Evolutionary conservation across 2,113 vertebrate genomes (phyloP).

Genomic region (Boulengerochromis microlepis): DNA sequence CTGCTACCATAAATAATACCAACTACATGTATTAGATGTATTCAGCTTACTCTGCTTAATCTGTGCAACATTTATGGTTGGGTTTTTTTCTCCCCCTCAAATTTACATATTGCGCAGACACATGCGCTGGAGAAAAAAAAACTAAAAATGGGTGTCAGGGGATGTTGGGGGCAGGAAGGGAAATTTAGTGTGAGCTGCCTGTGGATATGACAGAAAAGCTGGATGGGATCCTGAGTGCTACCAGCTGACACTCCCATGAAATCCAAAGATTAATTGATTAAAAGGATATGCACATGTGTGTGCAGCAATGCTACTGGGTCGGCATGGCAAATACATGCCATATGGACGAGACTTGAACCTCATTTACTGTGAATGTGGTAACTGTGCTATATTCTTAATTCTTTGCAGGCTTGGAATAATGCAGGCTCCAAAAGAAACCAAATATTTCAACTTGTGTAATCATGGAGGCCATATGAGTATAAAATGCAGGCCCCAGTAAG

Average conservation of each 20-base stretch:
- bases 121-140: background rate
- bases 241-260: conserved; percentile 61
- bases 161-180: background rate
- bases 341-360: conserved; percentile 53
- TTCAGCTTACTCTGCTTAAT: background rate
- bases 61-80: background rate
- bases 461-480: background rate
- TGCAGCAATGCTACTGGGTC: conserved; percentile 14
- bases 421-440: background rate
- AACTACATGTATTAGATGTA: background rate
- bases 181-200: conserved; percentile 22
- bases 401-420: background rate
- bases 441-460: background rate
- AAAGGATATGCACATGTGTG: conserved; percentile 50
- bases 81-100: background rate
- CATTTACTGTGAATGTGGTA: conserved; percentile 44
- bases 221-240: conserved; percentile 36
- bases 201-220: background rate
- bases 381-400: background rate
- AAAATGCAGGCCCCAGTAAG: background rate
- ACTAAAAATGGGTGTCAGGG: background rate
- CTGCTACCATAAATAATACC: background rate
- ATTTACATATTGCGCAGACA: background rate
- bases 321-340: conserved; percentile 44
- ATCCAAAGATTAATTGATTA: conserved; percentile 65